Evolutionary conservation across 2,888 invertebrate species (phyloP).

Genomic region (Chymomyza amoena): DNA sequence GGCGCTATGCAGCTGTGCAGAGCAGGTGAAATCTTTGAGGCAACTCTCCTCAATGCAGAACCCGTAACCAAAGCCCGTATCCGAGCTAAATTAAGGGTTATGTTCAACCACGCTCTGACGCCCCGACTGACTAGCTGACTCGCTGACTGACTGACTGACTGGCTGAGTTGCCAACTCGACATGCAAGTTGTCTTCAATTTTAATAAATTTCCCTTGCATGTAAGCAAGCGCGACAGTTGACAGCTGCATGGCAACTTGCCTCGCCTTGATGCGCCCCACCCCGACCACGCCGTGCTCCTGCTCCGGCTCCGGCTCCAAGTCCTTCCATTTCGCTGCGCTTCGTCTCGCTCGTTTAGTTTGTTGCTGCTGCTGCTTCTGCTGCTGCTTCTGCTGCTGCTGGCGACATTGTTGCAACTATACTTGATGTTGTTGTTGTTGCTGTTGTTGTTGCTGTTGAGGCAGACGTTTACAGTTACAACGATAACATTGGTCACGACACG

Average conservation of each 20-base stretch:
- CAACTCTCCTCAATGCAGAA: not conserved
- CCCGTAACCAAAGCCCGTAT: not conserved
- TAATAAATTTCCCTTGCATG: constrained; percentile 60
- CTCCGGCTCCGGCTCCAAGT: not conserved
- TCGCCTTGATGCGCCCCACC: not conserved
- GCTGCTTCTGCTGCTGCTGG: constrained; percentile 13
- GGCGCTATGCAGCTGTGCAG: not conserved
- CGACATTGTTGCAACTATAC: constrained; percentile 40
- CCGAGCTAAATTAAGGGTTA: not conserved
- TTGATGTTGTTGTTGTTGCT: not conserved
- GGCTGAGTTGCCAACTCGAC: constrained; percentile 33
- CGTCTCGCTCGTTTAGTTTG: not conserved
- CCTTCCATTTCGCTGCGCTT: not conserved
- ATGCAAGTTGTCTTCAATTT: constrained; percentile 58
- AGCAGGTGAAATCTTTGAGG: not conserved
- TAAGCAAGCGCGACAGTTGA: constrained; percentile 64
- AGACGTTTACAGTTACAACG: constrained; percentile 37
- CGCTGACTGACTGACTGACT: constrained; percentile 34
- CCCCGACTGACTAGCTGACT: constrained; percentile 14
- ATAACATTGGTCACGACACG: constrained; percentile 15
- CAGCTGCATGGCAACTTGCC: constrained; percentile 36
- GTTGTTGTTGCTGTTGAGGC: constrained; percentile 37
- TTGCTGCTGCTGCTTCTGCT: not conserved
- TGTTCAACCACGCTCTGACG: not conserved
- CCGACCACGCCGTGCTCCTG: not conserved